A percentile compares a stretch with the other conserved stretches of the same genome.
Conservation (phyloP, 2,797 vertebrate genomes). For the Salarias fasciatus region DNA sequence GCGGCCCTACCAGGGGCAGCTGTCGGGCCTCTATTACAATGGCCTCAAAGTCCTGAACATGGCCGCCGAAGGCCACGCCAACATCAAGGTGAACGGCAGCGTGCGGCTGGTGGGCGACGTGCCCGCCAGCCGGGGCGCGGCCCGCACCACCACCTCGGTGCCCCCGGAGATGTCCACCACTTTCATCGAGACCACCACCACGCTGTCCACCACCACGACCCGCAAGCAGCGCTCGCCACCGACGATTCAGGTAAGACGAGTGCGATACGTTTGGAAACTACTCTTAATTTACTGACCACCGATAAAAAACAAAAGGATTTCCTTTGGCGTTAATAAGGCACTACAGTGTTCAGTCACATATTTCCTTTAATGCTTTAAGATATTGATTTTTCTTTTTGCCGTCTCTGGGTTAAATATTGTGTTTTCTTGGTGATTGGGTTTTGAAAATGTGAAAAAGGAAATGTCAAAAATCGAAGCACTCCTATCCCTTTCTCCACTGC, state of each 20-base stretch:
- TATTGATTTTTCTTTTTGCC: background rate
- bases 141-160: constrained; percentile 90
- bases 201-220: constrained; percentile 95
- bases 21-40: constrained; percentile 98
- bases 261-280: too few species aligned
- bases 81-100: constrained; percentile 96
- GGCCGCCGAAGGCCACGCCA: constrained; percentile 93
- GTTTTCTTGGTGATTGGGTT: constrained; percentile 26
- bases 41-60: constrained; percentile 97
- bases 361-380: background rate
- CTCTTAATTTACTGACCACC: too few species aligned
- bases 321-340: too few species aligned
- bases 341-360: background rate
- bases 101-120: constrained; percentile 95
- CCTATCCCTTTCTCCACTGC: constrained; percentile 19
- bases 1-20: constrained; percentile 97
- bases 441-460: constrained; percentile 29
- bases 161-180: constrained; percentile 97
- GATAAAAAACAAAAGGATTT: too few species aligned
- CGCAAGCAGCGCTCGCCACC: constrained; percentile 94
- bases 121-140: constrained; percentile 89
- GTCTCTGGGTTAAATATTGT: constrained; percentile 14
- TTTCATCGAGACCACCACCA: constrained; percentile 97
- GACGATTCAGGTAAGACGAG: constrained; percentile 88
- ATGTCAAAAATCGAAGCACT: constrained; percentile 14